Conservation (phyloP, 2,888 invertebrate genomes). For the Julus scanicus region DNA sequence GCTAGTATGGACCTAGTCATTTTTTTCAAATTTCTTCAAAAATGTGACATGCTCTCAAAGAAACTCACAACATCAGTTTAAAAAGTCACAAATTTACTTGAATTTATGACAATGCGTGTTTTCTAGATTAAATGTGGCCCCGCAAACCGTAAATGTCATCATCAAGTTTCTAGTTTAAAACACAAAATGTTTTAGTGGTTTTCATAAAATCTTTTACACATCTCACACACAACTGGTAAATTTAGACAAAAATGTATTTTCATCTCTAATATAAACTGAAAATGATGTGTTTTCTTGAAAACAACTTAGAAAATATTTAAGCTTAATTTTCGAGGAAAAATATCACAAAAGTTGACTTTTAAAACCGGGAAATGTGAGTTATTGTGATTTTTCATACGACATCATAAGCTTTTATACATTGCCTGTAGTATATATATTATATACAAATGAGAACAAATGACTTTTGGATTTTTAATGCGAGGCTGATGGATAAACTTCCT, state of each 20-base stretch:
- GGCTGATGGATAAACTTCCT: constrained; percentile 7
- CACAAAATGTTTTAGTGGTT: not conserved
- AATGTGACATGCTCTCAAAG: too few species aligned
- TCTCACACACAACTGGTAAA: not conserved
- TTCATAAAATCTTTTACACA: not conserved
- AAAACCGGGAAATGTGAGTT: not conserved
- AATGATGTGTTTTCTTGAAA: not conserved
- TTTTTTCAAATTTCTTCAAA: too few species aligned
- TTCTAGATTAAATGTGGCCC: too few species aligned
- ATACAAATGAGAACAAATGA: not conserved
- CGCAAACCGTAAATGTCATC: not conserved
- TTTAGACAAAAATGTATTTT: not conserved
- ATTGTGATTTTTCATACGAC: not conserved
- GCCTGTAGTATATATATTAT: too few species aligned
- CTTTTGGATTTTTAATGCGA: not conserved
- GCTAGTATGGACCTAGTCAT: too few species aligned
- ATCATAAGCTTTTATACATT: not conserved
- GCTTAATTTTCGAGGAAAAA: too few species aligned
- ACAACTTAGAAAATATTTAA: not conserved
- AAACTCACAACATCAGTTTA: too few species aligned
- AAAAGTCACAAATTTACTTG: too few species aligned
- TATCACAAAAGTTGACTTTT: too few species aligned
- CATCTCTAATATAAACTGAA: not conserved
- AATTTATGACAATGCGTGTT: too few species aligned
- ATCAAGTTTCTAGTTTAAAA: not conserved